Percentiles rank a stretch among this genome's conserved stretches.
Evolutionary conservation across 1,140 invertebrate genomes (phyloP).

Genomic region (Ips nitidus): DNA sequence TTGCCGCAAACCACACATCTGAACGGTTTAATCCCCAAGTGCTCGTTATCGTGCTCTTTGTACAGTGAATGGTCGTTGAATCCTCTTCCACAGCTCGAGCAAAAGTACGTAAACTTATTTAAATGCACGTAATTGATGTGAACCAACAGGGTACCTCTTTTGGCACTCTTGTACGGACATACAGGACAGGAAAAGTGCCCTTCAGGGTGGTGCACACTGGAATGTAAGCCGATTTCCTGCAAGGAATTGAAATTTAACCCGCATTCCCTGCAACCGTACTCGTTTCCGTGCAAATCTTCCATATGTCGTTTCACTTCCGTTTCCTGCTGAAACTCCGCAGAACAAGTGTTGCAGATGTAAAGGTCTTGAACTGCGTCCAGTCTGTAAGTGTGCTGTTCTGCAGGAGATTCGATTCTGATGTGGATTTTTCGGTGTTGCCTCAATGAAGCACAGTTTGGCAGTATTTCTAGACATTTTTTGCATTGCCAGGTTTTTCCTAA

Average conservation of each 20-base stretch:
- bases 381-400: conserved; percentile 34
- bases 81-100: conserved; percentile 55
- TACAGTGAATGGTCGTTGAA: conserved; percentile 46
- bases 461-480: conserved; percentile 36
- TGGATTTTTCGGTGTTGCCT: conserved; percentile 30
- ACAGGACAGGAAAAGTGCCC: conserved; percentile 35
- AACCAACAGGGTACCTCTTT: conserved; percentile 28
- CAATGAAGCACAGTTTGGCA: conserved; percentile 27
- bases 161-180: conserved; percentile 36
- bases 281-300: conserved; percentile 44
- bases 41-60: conserved; percentile 62
- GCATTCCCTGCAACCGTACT: conserved; percentile 35
- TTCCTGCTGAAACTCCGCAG: conserved; percentile 32
- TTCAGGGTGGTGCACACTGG: conserved; percentile 22
- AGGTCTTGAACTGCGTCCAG: conserved; percentile 34
- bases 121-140: conserved; percentile 42
- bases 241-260: conserved; percentile 31
- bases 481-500: conserved; percentile 32
- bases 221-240: conserved; percentile 36
- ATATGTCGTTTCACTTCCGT: conserved; percentile 39
- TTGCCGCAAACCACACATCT: conserved; percentile 64
- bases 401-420: conserved; percentile 13
- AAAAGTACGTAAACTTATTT: conserved; percentile 52
- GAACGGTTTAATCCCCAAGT: conserved; percentile 68
- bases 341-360: conserved; percentile 40